These are phyloP conservation scores for Protobothrops mucrosquamatus DNA, from an alignment of 2,113 vertebrate genomes.

Conservation along the genomic window DNA sequence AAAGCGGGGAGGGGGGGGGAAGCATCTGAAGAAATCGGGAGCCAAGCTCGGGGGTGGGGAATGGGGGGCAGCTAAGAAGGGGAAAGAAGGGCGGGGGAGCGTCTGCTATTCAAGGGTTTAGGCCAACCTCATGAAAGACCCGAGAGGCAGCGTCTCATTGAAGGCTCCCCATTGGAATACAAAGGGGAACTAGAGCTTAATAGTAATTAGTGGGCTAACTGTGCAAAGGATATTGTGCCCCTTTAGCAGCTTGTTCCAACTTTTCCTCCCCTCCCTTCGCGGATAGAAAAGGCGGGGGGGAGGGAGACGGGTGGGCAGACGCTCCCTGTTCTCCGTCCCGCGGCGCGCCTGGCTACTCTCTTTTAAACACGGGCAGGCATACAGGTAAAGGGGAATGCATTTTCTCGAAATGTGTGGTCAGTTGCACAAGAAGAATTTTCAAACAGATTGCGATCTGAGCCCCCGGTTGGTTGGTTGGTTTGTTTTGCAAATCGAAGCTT, in stretches of 20 bases:
- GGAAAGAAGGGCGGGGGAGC: constrained; percentile 10
- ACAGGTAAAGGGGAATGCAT: constrained; percentile 66
- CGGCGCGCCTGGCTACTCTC: constrained; percentile 29
- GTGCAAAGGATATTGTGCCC: constrained; percentile 66
- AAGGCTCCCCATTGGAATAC: constrained; percentile 63
- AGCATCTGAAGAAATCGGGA: constrained; percentile 49
- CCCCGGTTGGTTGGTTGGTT: constrained; percentile 20
- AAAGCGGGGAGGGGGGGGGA: constrained; percentile 52
- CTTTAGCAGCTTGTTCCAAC: constrained; percentile 67
- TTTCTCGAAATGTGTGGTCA: constrained; percentile 32
- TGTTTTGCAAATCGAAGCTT: constrained; percentile 14
- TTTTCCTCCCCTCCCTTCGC: constrained; percentile 54
- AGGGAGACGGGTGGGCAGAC: constrained; percentile 9
- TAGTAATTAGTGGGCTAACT: constrained; percentile 78
- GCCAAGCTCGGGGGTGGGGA: constrained; percentile 50
- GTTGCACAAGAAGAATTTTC: constrained; percentile 32
- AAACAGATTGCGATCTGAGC: constrained; percentile 13
- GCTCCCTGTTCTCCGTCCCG: constrained; percentile 17
- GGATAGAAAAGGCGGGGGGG: constrained; percentile 11
- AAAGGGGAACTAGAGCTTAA: constrained; percentile 70
- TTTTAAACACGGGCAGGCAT: constrained; percentile 27
- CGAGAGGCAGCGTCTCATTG: constrained; percentile 66
- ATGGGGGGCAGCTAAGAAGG: neutral
- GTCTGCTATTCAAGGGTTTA: constrained; percentile 69
- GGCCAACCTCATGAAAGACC: constrained; percentile 68